Evolutionary conservation across 2,888 invertebrate genomes (phyloP), one percentile per base, ranked within the genome.

Genomic region (Meganola albula): DNA sequence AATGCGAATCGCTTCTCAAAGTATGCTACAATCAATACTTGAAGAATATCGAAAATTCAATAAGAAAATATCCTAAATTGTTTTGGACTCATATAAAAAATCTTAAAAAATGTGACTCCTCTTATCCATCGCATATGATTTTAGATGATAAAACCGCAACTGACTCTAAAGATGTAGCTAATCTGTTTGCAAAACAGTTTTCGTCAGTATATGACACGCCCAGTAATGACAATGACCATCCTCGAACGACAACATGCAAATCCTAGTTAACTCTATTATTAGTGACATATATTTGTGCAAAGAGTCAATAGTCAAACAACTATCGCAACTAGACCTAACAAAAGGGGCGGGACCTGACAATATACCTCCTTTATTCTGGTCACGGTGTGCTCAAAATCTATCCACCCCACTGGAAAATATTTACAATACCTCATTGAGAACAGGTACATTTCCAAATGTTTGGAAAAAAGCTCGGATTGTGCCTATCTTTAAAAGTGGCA

Each of bases 311-410:
- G 9, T 10, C 9, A 22, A 22, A 22, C 2, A 22, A 4, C 22
- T 22, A 9, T 22, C 22, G 5, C 6, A 4, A 7, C 12, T 38
- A 1, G 30, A 38, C 20, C 6, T 9, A 3, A 24, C 18, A 9
- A 38, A 38, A 14, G 33, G 37, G 3, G 27, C 30, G 8, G 33
- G 33, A n/a, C 27, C 28, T 8, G 37, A 34, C 20, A 24, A 22
- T n/a, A 22, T 37, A 2, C 37, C 29, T 2, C 25, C 37, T 5
- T n/a, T 10, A 9, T 26, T 37, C 9, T 14, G 24, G n/a, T 32
- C 26, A 22, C 16, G 22, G 2, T 37, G 32, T 20, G 24, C 16
- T 14, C 13, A 12, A 6, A 18, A 12, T 5, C 1, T 38, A n/a
- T n/a, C n/a, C n/a, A n/a, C n/a, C n/a, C n/a, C n/a, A n/a, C n/a